These are phyloP conservation scores for Morone saxatilis DNA, from an alignment of 2,113 vertebrate genomes.

Conservation along the genomic window DNA sequence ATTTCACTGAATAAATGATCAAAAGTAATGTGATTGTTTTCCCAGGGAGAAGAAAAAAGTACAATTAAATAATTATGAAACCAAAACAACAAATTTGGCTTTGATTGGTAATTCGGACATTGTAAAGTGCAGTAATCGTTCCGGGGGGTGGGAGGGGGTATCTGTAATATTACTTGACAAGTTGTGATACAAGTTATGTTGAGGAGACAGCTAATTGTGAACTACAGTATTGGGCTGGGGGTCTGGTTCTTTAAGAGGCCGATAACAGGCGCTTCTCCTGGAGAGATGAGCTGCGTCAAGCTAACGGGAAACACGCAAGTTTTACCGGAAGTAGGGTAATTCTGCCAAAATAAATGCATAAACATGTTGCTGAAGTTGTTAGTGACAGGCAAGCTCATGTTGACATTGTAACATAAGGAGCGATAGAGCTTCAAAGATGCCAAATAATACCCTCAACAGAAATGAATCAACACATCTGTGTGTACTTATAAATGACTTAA, in stretches of 20 bases:
- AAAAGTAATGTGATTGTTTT: not conserved
- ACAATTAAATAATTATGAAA: not conserved
- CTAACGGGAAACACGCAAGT: not conserved
- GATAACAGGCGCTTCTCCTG: constrained; percentile 60
- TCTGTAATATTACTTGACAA: not conserved
- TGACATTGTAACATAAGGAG: not conserved
- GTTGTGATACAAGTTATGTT: not conserved
- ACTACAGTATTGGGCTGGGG: not conserved
- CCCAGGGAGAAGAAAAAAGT: not conserved
- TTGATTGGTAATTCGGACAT: too few relatives aligned
- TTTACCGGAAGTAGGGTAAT: not conserved
- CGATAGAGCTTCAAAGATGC: not conserved
- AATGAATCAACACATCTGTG: not conserved
- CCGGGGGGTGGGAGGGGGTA: not conserved
- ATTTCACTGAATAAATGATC: not conserved
- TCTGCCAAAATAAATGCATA: constrained; percentile 25
- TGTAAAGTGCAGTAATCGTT: not conserved
- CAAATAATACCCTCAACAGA: not conserved
- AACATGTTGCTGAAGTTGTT: not conserved
- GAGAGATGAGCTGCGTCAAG: constrained; percentile 49
- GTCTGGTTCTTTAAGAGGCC: constrained; percentile 80
- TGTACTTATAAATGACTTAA: not conserved
- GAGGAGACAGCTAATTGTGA: not conserved
- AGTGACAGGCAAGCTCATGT: not conserved
- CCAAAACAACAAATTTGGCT: not conserved